These are phyloP conservation scores for Merops nubicus DNA, from an alignment of 2,113 vertebrate species.

Conservation along the genomic window DNA sequence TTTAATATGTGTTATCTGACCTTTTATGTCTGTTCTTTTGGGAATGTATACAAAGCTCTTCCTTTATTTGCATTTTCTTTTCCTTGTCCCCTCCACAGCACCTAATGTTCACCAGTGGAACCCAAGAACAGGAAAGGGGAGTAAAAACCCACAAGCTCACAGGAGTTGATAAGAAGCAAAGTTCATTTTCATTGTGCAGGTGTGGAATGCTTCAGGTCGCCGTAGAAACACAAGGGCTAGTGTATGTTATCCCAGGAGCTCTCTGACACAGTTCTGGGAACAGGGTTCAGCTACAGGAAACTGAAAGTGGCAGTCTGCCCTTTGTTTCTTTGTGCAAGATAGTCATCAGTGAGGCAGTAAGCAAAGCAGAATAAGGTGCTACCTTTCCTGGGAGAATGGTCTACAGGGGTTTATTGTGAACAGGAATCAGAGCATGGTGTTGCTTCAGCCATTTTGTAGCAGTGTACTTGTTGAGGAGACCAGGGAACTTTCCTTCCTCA, in stretches of 20 bases:
- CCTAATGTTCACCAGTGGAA: not conserved
- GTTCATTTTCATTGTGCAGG: not conserved
- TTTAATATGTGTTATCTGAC: slow-evolving; percentile 13
- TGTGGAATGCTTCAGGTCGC: not conserved
- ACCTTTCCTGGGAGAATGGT: not conserved
- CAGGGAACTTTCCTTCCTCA: not conserved
- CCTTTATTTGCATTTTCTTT: slow-evolving; percentile 44
- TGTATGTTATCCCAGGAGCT: not conserved
- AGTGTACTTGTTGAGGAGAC: not conserved
- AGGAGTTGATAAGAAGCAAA: not conserved
- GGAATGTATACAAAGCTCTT: slow-evolving; percentile 22
- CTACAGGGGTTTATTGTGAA: not conserved
- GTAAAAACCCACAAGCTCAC: not conserved
- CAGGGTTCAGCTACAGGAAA: not conserved
- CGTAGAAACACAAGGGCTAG: not conserved
- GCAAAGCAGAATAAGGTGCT: not conserved
- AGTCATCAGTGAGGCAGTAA: not conserved
- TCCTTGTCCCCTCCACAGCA: not conserved
- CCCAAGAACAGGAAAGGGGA: not conserved
- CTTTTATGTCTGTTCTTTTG: slow-evolving; percentile 29
- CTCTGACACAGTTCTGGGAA: not conserved
- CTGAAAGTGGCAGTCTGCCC: not conserved
- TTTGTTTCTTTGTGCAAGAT: not conserved
- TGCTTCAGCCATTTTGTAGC: not conserved
- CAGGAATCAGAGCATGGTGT: not conserved